Base-by-base conservation (phyloP, 2,888 invertebrate species). In the Synanthedon andrenaeformis region DNA sequence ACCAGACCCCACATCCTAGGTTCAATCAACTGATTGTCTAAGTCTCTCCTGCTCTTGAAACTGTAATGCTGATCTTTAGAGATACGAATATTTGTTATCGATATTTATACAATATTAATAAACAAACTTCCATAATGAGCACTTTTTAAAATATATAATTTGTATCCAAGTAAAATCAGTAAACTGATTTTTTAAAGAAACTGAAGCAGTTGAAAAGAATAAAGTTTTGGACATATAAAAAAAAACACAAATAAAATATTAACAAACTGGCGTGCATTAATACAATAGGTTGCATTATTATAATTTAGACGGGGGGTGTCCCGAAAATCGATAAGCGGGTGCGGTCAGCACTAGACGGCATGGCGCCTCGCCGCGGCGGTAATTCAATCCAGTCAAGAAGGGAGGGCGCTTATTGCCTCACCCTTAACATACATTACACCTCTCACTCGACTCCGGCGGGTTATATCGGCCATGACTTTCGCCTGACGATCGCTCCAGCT, bases 351-450 rank as follows among this genome's bases (percentile, higher is more conserved):
- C 79, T 79, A 81, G 81, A 81, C 82, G 59, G 77, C 72, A 66
- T 70, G 79, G 72, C 77, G 76, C 72, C 35, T 35, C 35, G 35
- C 35, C 35, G 35, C 35, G 35, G 35, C 74, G 66, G 68, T 72
- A 73, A 75, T 71, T 72, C 72, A 75, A 79, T 72, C 76, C 78
- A 74, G 71, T 72, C 78, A 75, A 78, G 70, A 72, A 74, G 70
- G 70, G 74, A 76, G 69, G 60, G 59, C 70, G 65, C 69, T 75
- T 74, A 77, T 71, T 73, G 70, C 71, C 59, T 62, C 61, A 65
- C 68, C 70, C 69, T 69, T 70, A 35, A 70, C 74, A 77, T 76
- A 76, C 72, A 73, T 80, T 74, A 78, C 74, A 70, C 65, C 72
- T 70, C 62, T 64, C 70, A 68, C 68, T 67, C 61, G 56, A 61